Conservation (phyloP, 1,140 invertebrate genomes). For the Rhagoletis pomonella region DNA sequence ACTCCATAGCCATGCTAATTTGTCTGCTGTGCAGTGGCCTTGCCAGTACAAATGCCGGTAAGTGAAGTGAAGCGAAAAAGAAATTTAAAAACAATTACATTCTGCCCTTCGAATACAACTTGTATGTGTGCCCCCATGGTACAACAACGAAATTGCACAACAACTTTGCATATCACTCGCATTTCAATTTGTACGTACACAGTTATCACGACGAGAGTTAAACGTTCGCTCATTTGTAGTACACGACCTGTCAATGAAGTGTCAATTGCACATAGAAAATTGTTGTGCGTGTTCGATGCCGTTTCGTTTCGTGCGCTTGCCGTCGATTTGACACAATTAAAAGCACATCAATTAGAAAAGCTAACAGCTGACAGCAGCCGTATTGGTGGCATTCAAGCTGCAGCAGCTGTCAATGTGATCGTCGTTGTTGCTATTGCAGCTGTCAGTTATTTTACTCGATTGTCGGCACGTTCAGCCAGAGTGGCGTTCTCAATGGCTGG, state of each 20-base stretch:
- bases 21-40: constrained; percentile 62
- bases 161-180: neutral
- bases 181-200: neutral
- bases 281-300: constrained; percentile 4
- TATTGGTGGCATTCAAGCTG: neutral
- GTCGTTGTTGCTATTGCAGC: neutral
- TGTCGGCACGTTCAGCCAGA: neutral
- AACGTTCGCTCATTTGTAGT: neutral
- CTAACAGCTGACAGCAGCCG: constrained; percentile 42
- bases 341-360: constrained; percentile 53
- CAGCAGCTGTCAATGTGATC: neutral
- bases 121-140: neutral
- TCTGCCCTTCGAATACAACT: neutral
- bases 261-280: constrained; percentile 25
- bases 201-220: neutral
- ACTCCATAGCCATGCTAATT: constrained; percentile 65
- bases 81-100: constrained; percentile 34
- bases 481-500: neutral
- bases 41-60: constrained; percentile 66
- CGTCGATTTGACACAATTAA: constrained; percentile 45
- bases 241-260: constrained; percentile 38
- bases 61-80: constrained; percentile 62
- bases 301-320: neutral
- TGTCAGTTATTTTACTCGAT: neutral
- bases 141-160: neutral